Evolutionary conservation across 2,797 vertebrate genomes (phyloP).

Genomic region (Okamejei kenojei): DNA sequence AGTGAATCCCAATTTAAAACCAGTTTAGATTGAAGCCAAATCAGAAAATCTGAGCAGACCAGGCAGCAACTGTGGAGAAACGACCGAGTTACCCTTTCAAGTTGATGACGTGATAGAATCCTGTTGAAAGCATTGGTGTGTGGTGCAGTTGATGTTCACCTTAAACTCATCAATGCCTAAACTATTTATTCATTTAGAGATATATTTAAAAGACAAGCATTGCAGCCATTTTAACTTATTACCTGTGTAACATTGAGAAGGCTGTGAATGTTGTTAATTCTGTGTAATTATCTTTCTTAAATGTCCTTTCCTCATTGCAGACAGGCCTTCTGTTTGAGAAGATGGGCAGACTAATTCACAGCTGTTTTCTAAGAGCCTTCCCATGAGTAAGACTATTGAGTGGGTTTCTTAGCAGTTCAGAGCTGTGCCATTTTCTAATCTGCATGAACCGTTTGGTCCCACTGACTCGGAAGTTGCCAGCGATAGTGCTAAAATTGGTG

Average conservation of each 20-base stretch:
- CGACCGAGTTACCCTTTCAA: too few species aligned
- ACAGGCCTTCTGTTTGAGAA: neutral
- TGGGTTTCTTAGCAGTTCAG: neutral
- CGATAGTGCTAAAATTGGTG: neutral
- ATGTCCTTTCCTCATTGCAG: neutral
- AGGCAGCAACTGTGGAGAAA: too few species aligned
- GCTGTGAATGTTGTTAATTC: conserved; percentile 11
- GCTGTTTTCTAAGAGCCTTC: neutral
- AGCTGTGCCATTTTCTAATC: neutral
- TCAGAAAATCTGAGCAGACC: too few species aligned
- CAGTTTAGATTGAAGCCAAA: neutral
- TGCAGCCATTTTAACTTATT: conserved; percentile 28
- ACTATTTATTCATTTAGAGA: conserved; percentile 25
- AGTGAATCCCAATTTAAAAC: neutral
- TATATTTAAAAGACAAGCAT: neutral
- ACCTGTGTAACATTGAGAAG: neutral
- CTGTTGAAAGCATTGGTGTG: neutral
- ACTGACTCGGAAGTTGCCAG: neutral
- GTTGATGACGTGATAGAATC: too few species aligned
- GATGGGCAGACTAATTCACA: neutral
- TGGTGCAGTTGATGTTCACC: neutral
- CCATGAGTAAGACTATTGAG: neutral
- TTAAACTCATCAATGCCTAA: neutral
- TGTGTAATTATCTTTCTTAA: neutral
- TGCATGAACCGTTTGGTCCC: too few species aligned